Evolutionary conservation across 2,888 invertebrate genomes (phyloP), one percentile per base, ranked within the genome.

Genomic region (Dioctria linearis): DNA sequence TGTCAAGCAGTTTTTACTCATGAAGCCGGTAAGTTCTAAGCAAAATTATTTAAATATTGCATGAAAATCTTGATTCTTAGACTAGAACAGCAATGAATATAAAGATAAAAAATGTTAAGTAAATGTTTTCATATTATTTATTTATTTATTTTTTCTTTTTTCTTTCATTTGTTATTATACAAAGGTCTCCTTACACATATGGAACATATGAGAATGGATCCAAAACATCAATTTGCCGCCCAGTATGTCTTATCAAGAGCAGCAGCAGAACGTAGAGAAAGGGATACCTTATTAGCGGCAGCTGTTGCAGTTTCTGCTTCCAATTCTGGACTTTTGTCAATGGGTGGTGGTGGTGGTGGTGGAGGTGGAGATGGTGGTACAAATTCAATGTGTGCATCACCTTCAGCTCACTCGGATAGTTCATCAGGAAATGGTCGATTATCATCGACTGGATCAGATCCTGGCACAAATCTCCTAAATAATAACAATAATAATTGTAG

Each of bases 121-220:
- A 25, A 25, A 25, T 25, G 25, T 9, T 51, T 37, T 42, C 13
- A 42, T 11, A n/a, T 57, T 11, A n/a, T 69, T 4, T 5, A 40
- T 25, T 63, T 39, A 37, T 11, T 9, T 39, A 8, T 75, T 83
- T 83, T 82, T 78, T 81, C 82, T 80, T n/a, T 82, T 84, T 80
- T 82, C 76, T 80, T 81, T 83, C 81, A 82, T 81, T 82, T 81
- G 83, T 90, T 91, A 43, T 25, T 25, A 25, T 25, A 2, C 0
- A 25, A 90, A 97, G 97, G 97, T 86, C 92, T 97, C 46, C 91
- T 97, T 81, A 95, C 95, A 81, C 97, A 97, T 88, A 97, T 97
- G 97, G 97, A 97, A 86, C 96, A 97, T 88, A 97, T 97, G 97
- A 92, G 97, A 86, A 97, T 97, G 96, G 97, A 97, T 88, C 96